A percentile compares a stretch with the other conserved stretches of the same genome.
These are phyloP conservation scores for Lamprologus ornatipinnis DNA, from an alignment of 2,113 vertebrate genomes.

Conservation along the genomic window DNA sequence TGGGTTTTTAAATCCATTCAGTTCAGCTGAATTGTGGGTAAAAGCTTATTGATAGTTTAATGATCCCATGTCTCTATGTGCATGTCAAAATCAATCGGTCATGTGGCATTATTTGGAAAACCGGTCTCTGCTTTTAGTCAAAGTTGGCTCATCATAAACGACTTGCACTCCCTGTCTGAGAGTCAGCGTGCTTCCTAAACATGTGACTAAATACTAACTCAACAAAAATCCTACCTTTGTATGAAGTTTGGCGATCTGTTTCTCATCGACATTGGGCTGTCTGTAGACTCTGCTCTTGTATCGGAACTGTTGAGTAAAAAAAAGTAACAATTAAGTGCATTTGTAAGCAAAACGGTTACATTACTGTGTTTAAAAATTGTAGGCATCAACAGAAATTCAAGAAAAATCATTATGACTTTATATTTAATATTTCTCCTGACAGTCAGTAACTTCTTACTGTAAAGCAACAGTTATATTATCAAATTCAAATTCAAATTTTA, in stretches of 20 bases:
- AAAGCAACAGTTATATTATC: not conserved
- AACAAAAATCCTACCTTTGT: slow-evolving; percentile 63
- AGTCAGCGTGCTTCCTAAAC: not conserved
- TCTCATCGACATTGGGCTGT: slow-evolving; percentile 72
- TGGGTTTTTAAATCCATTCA: not conserved
- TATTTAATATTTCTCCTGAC: not conserved
- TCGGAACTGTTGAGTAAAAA: slow-evolving; percentile 64
- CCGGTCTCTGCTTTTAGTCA: not conserved
- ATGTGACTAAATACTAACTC: not conserved
- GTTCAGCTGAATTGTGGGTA: not conserved
- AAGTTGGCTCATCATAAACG: not conserved
- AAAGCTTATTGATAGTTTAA: not conserved
- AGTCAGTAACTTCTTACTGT: not conserved
- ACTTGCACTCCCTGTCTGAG: not conserved
- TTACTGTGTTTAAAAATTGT: not conserved
- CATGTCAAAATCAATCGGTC: not conserved
- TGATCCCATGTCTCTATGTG: not conserved
- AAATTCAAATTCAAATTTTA: no score
- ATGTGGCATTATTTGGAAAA: not conserved
- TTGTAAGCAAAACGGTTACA: not conserved
- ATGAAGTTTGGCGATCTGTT: slow-evolving; percentile 76
- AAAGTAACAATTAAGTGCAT: not conserved
- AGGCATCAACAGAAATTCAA: not conserved
- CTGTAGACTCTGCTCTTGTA: slow-evolving; percentile 78
- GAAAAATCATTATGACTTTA: not conserved